Evolutionary conservation across 2,113 vertebrate species (phyloP).

Genomic region (Colistium nudipinnis): DNA sequence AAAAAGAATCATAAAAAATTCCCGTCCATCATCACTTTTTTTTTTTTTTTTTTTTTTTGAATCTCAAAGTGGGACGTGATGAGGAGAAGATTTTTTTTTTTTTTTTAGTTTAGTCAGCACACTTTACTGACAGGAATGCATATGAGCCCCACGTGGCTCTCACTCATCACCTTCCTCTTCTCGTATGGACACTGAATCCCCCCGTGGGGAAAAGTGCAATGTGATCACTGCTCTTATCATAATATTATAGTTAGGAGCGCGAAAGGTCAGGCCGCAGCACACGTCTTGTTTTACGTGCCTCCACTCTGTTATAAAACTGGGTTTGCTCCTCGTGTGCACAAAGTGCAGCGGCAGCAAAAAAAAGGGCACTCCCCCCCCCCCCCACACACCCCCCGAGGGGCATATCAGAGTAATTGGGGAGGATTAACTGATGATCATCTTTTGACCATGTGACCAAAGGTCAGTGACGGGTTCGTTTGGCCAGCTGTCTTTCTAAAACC

Average conservation of each 20-base stretch:
- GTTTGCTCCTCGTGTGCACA: too few species aligned
- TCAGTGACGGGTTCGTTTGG: slow-evolving; percentile 82
- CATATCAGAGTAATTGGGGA: slow-evolving; percentile 76
- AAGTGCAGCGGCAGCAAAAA: slow-evolving; percentile 59
- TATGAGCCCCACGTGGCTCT: slow-evolving; percentile 36
- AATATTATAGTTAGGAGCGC: slow-evolving; percentile 82
- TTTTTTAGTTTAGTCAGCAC: neutral
- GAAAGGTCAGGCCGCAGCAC: slow-evolving; percentile 82
- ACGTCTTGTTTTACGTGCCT: slow-evolving; percentile 74
- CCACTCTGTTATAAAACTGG: too few species aligned
- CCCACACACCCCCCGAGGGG: slow-evolving; percentile 47
- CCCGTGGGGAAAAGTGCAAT: slow-evolving; percentile 65
- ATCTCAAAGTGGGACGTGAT: neutral
- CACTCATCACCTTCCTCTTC: slow-evolving; percentile 40
- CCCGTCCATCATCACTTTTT: too few species aligned
- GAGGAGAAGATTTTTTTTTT: too few species aligned
- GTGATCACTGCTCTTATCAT: slow-evolving; percentile 76
- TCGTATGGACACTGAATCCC: slow-evolving; percentile 61
- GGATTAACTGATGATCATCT: slow-evolving; percentile 83
- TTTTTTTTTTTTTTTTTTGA: too few species aligned
- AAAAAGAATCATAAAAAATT: too few species aligned
- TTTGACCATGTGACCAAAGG: slow-evolving; percentile 83
- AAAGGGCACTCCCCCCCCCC: slow-evolving; percentile 29
- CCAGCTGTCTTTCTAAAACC: slow-evolving; percentile 82
- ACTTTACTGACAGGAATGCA: slow-evolving; percentile 18